These are phyloP conservation scores for Centrocercus urophasianus DNA, from an alignment of 2,113 vertebrate species.

Conservation along the genomic window DNA sequence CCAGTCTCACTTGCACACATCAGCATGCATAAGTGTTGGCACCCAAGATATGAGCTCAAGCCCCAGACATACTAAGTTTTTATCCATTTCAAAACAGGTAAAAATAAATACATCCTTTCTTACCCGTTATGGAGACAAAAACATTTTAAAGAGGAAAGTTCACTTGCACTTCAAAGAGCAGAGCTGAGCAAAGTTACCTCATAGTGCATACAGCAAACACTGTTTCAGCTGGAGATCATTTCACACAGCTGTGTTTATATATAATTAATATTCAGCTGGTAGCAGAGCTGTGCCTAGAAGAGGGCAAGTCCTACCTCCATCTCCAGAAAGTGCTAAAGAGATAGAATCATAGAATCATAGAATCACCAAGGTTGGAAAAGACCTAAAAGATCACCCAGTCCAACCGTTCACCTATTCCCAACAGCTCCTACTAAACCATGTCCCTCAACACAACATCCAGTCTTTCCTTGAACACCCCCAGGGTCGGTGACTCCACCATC, in stretches of 20 bases:
- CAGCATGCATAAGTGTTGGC: constrained; percentile 19
- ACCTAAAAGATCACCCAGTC: too few species aligned
- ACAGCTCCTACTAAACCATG: too few species aligned
- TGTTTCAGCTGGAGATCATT: not conserved
- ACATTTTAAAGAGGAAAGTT: not conserved
- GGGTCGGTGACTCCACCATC: too few species aligned
- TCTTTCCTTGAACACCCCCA: too few species aligned
- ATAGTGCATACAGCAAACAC: not conserved
- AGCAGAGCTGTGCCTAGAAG: not conserved
- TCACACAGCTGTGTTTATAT: not conserved
- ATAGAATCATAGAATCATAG: too few species aligned
- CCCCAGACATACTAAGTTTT: not conserved
- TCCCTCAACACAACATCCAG: too few species aligned
- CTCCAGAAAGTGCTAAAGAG: not conserved
- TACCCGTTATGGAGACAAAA: constrained; percentile 33
- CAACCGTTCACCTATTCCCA: too few species aligned
- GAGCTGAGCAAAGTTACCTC: not conserved
- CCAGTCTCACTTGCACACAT: not conserved
- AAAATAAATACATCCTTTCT: constrained; percentile 52
- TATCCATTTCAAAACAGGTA: constrained; percentile 23
- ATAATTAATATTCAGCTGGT: not conserved
- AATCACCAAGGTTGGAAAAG: too few species aligned
- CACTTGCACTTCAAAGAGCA: not conserved
- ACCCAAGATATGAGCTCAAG: not conserved
- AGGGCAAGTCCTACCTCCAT: not conserved